Evolutionary conservation across 2,113 vertebrate genomes (phyloP), one percentile per base, ranked within the genome.

Genomic region (Platysteira castanea): DNA sequence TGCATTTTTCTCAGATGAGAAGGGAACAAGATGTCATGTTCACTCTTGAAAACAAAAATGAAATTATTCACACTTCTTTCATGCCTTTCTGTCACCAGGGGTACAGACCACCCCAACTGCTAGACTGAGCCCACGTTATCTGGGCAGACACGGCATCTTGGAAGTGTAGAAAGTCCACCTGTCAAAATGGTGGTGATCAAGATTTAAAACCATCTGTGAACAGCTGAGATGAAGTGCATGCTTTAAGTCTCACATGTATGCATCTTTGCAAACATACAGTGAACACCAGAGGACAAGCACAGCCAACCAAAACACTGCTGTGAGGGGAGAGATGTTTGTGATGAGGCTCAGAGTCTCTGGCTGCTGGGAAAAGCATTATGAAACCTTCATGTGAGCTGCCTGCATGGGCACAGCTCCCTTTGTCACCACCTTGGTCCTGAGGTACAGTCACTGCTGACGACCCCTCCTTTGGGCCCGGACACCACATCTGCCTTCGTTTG

Each of bases 1-100:
- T 93, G 91, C 91, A 94, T 96, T 96, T 91, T 96, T 94, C 81
- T 94, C 74, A 44, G 78, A 91, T 93, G 91, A 97, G 87, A 93
- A 90, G 82, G 74, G 89, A 93, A 85, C 84, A 93, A 93, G 82
- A 91, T 94, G 91, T 93, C 84, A 96, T 73, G 91, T 69, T 84
- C 87, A 57, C 78, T 85, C 71, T 54, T 73, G 78, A 88, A 87
- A 95, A 80, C 74, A 95, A 88, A 90, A 96, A 77, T 76, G 31
- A 70, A 94, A 94, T 92, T 91, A 89, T 93, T 93, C 82, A 69
- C 89, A 88, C 87, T 76, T 88, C 63, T 95, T 80, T 90, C 54
- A 50, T n/a, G 87, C 70, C 42, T 52, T 89, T 93, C 54, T 79
- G 67, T 73, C 71, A 65, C 42, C 35, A 42, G 14, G 70, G 37